Percentiles rank a stretch among this genome's conserved stretches.
phyloP scores from a whole-genome alignment of 2,888 invertebrate genomes.

The Agrotis puta region DNA sequence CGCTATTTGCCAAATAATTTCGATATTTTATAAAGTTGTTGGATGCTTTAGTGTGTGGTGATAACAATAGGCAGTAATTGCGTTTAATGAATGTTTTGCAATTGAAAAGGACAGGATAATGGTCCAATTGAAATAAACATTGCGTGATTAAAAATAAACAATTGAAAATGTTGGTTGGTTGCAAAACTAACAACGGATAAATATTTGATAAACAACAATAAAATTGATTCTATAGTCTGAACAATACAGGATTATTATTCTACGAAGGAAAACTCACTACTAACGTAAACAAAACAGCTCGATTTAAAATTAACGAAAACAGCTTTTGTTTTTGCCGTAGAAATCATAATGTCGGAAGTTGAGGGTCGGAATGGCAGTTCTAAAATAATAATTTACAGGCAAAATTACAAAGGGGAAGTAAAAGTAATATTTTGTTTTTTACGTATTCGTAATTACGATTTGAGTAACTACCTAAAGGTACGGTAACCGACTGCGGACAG shows the following conservation, averaged over 20 bases:
- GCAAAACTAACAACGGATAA: too few species aligned
- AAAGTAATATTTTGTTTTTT: neutral
- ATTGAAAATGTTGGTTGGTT: neutral
- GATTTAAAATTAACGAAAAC: conserved; percentile 21
- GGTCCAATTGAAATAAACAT: neutral
- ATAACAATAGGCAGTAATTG: conserved; percentile 2
- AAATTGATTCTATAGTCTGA: neutral
- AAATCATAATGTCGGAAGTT: conserved; percentile 12
- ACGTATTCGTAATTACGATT: neutral
- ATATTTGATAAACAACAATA: neutral
- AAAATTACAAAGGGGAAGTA: neutral
- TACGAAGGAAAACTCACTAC: neutral
- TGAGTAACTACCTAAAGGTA: neutral
- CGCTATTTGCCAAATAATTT: conserved; percentile 24
- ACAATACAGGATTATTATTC: neutral
- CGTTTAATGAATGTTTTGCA: neutral
- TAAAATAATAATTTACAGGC: conserved; percentile 1
- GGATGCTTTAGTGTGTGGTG: neutral
- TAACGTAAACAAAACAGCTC: neutral
- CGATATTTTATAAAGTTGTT: conserved; percentile 29
- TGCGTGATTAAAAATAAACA: neutral
- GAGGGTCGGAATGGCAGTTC: neutral
- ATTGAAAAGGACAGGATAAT: neutral
- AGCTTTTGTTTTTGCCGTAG: conserved; percentile 3
- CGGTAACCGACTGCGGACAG: too few species aligned